Evolutionary conservation across 2,797 vertebrate genomes (phyloP).

Genomic region (Allobates femoralis): DNA sequence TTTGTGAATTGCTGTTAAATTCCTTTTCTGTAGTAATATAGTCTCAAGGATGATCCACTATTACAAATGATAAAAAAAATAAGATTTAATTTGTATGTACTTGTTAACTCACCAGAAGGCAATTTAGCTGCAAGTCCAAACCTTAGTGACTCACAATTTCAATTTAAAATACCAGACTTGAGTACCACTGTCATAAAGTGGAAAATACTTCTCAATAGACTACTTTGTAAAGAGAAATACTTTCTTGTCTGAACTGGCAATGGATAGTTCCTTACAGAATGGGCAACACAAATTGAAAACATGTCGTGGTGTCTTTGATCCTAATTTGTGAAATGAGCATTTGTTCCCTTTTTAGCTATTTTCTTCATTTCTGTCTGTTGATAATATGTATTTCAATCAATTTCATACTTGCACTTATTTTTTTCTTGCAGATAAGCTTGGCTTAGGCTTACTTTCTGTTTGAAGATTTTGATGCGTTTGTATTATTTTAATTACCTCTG

Average conservation of each 20-base stretch:
- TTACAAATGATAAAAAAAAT: neutral
- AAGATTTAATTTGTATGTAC: neutral
- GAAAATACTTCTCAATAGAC: neutral
- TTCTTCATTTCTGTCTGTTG: constrained; percentile 37
- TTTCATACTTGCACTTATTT: constrained; percentile 57
- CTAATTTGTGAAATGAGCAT: constrained; percentile 40
- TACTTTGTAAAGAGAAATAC: constrained; percentile 18
- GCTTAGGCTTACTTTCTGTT: constrained; percentile 53
- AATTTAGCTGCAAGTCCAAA: constrained; percentile 19
- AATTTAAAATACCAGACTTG: constrained; percentile 31
- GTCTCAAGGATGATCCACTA: too few relatives aligned
- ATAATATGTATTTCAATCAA: constrained; percentile 59
- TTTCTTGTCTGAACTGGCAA: constrained; percentile 11
- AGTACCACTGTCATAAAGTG: neutral
- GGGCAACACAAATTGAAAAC: constrained; percentile 50
- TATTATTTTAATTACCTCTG: constrained; percentile 55
- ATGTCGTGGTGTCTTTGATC: constrained; percentile 54
- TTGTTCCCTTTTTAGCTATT: constrained; percentile 40
- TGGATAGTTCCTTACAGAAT: constrained; percentile 1
- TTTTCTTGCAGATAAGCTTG: constrained; percentile 48
- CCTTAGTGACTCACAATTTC: constrained; percentile 19
- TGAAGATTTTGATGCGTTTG: constrained; percentile 58
- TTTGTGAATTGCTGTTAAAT: neutral
- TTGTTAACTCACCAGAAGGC: neutral
- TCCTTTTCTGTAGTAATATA: neutral